These are phyloP conservation scores for Ooceraea biroi DNA, from an alignment of 1,140 invertebrate species.

Conservation along the genomic window DNA sequence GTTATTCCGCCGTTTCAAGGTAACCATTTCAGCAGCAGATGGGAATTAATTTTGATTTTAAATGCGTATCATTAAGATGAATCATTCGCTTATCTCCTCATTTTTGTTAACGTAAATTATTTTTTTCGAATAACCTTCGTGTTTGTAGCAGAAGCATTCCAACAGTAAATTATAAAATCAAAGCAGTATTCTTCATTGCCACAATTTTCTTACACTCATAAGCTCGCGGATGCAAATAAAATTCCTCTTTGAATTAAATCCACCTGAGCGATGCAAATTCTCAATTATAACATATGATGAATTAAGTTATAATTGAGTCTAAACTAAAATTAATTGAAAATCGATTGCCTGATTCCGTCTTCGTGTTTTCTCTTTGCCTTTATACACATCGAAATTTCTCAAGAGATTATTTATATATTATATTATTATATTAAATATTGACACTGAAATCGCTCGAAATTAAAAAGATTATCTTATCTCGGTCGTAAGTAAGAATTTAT, in stretches of 20 bases:
- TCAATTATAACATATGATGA: not conserved
- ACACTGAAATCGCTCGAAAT: not conserved
- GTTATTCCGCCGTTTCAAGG: not conserved
- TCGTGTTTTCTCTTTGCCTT: too few relatives aligned
- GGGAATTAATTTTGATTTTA: not conserved
- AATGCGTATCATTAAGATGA: not conserved
- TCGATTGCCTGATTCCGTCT: not conserved
- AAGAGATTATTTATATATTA: not conserved
- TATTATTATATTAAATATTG: conserved; percentile 8
- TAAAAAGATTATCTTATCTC: conserved; percentile 8
- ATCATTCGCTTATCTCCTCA: not conserved
- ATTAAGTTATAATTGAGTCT: not conserved
- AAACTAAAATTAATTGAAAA: conserved; percentile 1
- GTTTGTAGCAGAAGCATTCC: not conserved
- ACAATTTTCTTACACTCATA: not conserved
- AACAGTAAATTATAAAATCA: not conserved
- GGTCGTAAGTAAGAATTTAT: conserved; percentile 9
- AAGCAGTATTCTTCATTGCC: not conserved
- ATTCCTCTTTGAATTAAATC: conserved; percentile 7
- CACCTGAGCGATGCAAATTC: not conserved
- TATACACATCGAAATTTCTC: not conserved
- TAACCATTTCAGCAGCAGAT: not conserved
- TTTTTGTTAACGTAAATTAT: not conserved
- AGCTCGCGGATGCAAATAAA: conserved; percentile 17
- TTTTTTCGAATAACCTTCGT: not conserved